A percentile compares a stretch with the other conserved stretches of the same genome.
Conservation (phyloP, 2,797 vertebrate genomes). For the Lithobates pipiens region DNA sequence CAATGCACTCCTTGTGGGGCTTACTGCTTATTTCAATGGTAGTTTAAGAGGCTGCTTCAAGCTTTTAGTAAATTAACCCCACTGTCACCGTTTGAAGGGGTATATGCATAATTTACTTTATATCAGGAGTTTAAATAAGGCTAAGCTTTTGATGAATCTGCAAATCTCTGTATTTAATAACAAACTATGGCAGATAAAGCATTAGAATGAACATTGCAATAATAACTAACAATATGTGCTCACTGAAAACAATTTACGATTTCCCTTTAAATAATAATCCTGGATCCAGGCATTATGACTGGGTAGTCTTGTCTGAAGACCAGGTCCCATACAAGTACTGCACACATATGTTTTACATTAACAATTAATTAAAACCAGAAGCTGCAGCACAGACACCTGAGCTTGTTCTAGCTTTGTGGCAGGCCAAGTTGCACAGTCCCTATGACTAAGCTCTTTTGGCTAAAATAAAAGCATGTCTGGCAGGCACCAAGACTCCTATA, state of each 20-base stretch:
- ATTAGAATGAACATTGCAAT: too few species aligned
- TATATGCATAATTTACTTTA: too few species aligned
- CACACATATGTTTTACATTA: neutral
- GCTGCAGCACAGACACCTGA: neutral
- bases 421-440: neutral
- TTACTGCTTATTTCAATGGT: too few species aligned
- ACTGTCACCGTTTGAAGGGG: too few species aligned
- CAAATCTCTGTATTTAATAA: neutral
- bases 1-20: too few species aligned
- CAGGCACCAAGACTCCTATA: neutral
- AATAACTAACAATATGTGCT: neutral
- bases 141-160: neutral
- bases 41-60: too few species aligned
- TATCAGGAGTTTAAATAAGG: too few species aligned
- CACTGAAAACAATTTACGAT: neutral
- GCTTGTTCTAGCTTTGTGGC: neutral
- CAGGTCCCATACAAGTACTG: neutral
- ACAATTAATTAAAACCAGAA: slow-evolving; percentile 3
- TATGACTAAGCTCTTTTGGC: slow-evolving; percentile 1
- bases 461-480: neutral
- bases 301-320: neutral
- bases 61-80: too few species aligned
- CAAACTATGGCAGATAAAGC: too few species aligned
- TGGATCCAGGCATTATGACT: neutral
- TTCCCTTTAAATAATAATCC: neutral